Evolutionary conservation across 2,797 vertebrate species (phyloP).

Genomic region (Protonibea diacanthus): DNA sequence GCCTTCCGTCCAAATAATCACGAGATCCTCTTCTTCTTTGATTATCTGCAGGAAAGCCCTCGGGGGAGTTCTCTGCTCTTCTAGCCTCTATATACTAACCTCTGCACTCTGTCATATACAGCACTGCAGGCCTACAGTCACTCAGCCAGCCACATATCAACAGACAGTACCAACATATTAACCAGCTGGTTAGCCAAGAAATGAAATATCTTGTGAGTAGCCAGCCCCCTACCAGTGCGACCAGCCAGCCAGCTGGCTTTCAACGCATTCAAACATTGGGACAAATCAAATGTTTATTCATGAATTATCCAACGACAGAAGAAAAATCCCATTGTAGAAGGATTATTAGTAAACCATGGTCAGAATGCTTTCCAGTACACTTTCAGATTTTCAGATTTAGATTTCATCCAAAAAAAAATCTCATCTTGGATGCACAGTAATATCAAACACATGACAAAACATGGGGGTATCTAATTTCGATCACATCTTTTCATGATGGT

Average conservation of each 20-base stretch:
- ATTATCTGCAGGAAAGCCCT: conserved; percentile 28
- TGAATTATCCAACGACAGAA: background rate
- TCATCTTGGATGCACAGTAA: background rate
- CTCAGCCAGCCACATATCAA: conserved; percentile 10
- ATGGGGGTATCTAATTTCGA: background rate
- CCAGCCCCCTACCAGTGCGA: conserved; percentile 12
- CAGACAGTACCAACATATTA: conserved; percentile 11
- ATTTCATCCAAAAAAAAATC: conserved; percentile 7
- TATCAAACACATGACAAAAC: background rate
- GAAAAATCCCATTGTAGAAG: conserved; percentile 13
- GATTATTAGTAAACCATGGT: conserved; percentile 10
- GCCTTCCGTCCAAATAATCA: conserved; percentile 16
- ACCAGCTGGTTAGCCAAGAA: conserved; percentile 25
- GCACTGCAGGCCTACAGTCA: background rate
- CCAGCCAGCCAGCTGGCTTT: conserved; percentile 36
- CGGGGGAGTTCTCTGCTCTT: conserved; percentile 19
- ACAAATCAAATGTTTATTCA: conserved; percentile 32
- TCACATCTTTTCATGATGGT: background rate
- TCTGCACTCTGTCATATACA: conserved; percentile 13
- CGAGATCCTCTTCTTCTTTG: background rate
- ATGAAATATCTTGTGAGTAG: conserved; percentile 1
- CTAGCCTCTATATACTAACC: background rate
- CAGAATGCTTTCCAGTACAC: background rate
- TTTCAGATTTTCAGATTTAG: background rate
- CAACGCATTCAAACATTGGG: background rate